Evolutionary conservation across 2,888 invertebrate species (phyloP).

Genomic region (Cenopis cana): DNA sequence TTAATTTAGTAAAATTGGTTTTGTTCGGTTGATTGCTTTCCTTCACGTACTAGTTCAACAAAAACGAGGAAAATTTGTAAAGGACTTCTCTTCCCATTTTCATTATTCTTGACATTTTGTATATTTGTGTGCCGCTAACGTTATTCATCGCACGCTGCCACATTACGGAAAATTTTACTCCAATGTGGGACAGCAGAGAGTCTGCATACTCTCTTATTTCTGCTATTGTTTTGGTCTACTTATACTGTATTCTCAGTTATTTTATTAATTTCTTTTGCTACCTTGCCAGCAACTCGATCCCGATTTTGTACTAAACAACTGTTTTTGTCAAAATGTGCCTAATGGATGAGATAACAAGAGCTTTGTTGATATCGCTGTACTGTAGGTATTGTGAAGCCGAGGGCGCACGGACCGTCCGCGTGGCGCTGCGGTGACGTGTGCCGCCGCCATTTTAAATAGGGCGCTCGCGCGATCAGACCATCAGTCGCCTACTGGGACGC

Average conservation of each 20-base stretch:
- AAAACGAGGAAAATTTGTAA: not conserved
- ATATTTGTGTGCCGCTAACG: not conserved
- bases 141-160: not conserved
- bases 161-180: conserved; percentile 27
- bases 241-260: not conserved
- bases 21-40: not conserved
- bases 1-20: not conserved
- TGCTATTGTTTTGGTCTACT: conserved; percentile 17
- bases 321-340: conserved; percentile 29
- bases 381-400: conserved; percentile 71
- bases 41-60: not conserved
- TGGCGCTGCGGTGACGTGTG: conserved; percentile 77
- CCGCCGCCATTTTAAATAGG: conserved; percentile 81
- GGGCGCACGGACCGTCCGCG: conserved; percentile 78
- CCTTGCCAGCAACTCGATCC: conserved; percentile 5
- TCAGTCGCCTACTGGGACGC: conserved; percentile 85
- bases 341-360: conserved; percentile 64
- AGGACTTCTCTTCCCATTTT: not conserved
- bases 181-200: conserved; percentile 48
- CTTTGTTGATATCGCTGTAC: conserved; percentile 67
- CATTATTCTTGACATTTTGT: too few species aligned
- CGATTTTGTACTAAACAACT: conserved; percentile 8
- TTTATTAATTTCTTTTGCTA: not conserved
- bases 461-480: conserved; percentile 85
- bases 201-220: conserved; percentile 17